Conservation (phyloP, 2,888 invertebrate genomes). For the Strigamia maritima region DNA sequence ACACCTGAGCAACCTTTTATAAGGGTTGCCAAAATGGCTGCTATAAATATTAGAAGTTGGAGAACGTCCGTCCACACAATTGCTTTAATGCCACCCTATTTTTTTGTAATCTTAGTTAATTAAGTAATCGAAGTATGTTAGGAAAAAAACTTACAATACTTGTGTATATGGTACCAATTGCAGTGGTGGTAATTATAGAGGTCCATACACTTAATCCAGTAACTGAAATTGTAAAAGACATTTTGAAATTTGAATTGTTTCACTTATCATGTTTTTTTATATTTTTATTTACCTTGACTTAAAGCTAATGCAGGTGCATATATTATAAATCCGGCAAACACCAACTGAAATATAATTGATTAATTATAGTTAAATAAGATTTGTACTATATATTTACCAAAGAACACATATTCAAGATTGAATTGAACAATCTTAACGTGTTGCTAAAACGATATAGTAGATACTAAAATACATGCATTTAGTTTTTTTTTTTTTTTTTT, state of each 20-base stretch:
- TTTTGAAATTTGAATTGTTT: not conserved
- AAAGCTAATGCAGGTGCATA: conserved; percentile 34
- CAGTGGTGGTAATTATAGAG: not conserved
- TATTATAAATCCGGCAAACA: not conserved
- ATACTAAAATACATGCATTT: not conserved
- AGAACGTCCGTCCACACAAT: conserved; percentile 22
- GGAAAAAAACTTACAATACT: conserved; percentile 6
- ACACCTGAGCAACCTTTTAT: not conserved
- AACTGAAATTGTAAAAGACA: not conserved
- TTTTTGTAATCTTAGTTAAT: not conserved
- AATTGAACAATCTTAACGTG: not conserved
- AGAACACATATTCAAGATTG: not conserved
- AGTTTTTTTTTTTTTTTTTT: no score
- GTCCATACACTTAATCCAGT: not conserved
- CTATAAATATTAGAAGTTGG: not conserved
- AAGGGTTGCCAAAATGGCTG: not conserved
- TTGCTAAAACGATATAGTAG: not conserved
- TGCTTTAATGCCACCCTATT: conserved; percentile 35
- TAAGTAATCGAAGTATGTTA: not conserved
- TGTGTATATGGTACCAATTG: conserved; percentile 23
- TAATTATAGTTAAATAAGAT: not conserved
- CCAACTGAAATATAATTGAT: not conserved
- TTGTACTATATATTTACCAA: not conserved
- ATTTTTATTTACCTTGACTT: conserved; percentile 28
- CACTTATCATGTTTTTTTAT: not conserved